Base-by-base conservation (phyloP, 1,140 invertebrate species). In the Drosophila bifasciata region DNA sequence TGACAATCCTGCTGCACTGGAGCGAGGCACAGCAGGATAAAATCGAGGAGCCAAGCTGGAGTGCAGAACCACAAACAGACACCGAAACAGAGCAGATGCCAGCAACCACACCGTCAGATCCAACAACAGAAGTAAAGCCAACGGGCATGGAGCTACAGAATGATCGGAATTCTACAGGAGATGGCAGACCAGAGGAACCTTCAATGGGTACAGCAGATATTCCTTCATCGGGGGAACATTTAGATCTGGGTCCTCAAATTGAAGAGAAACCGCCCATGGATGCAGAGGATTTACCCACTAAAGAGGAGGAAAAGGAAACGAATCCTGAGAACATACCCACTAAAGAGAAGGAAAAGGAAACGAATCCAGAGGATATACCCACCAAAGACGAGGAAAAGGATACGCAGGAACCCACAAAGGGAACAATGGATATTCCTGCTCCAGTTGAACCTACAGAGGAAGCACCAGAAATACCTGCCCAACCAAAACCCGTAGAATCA, bases 1-100 rank as follows among this genome's bases (percentile, higher is more conserved):
- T 75, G 8, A 75, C 71, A 6, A 49, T 41, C 8, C 28, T 75
- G 7, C 48, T 75, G 13, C 61, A 75, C 16, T 75, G 69, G 51
- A 64, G 60, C 13, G 13, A 5, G 25, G 71, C 71, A 7, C 60
- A 66, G 17, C 52, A 58, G 52, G 60, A 51, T 15, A 73, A 50
- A 16, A 61, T 62, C 1, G 28, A 49, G 9, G 69, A 53, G 8
- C 8, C 51, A 9, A 23, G 67, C 40, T 5, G 55, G 1, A 71
- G 25, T 55, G 60, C n/a, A 7, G 62, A 21, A n/a, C n/a, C n/a
- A n/a, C n/a, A n/a, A n/a, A n/a, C n/a, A n/a, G n/a, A n/a, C n/a
- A n/a, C n/a, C n/a, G n/a, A n/a, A 2, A 2, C 19, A 21, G 19
- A 21, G 3, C 32, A 36, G 32, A 36, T 11, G 32, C 1, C 32